Base-by-base conservation (phyloP, 2,888 invertebrate species). In the Thymelicus lineola region DNA sequence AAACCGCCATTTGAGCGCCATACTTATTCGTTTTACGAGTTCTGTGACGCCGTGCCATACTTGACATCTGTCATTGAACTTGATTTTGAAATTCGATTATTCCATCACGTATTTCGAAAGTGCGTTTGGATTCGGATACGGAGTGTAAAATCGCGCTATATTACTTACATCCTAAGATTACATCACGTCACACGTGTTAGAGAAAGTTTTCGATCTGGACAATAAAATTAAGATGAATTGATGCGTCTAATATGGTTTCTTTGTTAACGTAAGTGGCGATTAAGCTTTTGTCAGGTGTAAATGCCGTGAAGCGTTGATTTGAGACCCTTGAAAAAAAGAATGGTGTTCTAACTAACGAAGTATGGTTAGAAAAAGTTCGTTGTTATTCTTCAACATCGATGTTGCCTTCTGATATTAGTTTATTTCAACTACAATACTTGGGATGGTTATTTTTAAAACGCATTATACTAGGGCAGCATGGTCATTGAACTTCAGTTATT, bases 31-130 rank as follows among this genome's bases (percentile, higher is more conserved):
- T 53, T 53, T 53, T 53, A 55, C 55, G 55, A 55, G 55, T 35
- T 55, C n/a, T 35, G 55, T 55, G 55, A 35, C 55, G 28, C 35
- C 55, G 14, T n/a, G 64, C 70, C 60, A 72, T 73, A 71, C 71
- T 66, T 73, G 72, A 79, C 73, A 75, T 74, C 81, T 83, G 85
- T 86, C 82, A 84, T 82, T 86, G 86, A 87, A 86, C 86, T 87
- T 88, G 86, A 86, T 83, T 82, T 80, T 80, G 71, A 78, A 82
- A 83, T 71, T 70, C 65, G 63, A 65, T 72, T 74, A 69, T 58
- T 73, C 72, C 28, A 38, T n/a, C 46, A 45, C 7, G 12, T 38
- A 72, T 76, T 76, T 75, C 75, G 74, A 76, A 77, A 75, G 70
- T 64, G 58, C 62, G 53, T 59, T 59, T 42, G 35, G 38, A 63